Evolutionary conservation across 2,888 invertebrate genomes (phyloP), one percentile per base, ranked within the genome.

Genomic region (Yponomeuta cagnagella): DNA sequence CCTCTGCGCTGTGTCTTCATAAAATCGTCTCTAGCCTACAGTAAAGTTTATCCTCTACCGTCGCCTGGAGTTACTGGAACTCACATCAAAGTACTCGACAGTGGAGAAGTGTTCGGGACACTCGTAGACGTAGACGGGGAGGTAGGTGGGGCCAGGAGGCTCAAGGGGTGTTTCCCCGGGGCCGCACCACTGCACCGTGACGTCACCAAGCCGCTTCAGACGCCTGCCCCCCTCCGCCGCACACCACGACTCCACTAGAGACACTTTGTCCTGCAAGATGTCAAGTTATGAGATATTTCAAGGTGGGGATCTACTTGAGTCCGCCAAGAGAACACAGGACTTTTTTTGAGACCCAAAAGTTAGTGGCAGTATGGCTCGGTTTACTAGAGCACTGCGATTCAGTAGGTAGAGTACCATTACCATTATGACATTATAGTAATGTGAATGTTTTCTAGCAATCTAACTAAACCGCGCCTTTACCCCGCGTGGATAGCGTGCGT

Each of bases 61-160:
- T 33, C 33, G 5, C 43, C 43, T 43, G 6, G 8, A 5, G 1
- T 43, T 43, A 43, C 1, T 43, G 43, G 43, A 31, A 82, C 87
- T 85, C 84, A 96, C 96, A 90, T 96, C 96, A 84, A 95, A 97
- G 83, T 97, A 97, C 76, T 96, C 95, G 37, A 97, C 94, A 0
- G 97, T 97, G 33, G 96, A 96, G 87, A 97, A 97, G 82, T 96
- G 94, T 68, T 95, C 94, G 0, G 97, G 97, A 82, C 97, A 97
- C 74, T 96, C 95, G 87, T 96, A 95, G 74, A 96, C 93, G 79
- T 95, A 91, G 72, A 97, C 94, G 10, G 97, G 97, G 74, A 97
- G 89, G 76, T 95, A 93, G 73, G 87, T 87, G 43, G 90, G 82
- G 6, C 94, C 93, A 63, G 94, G 94, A 6, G 95, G 93, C 23